phyloP scores from a whole-genome alignment of 1,140 invertebrate species.

The Octopus bimaculoides region DNA sequence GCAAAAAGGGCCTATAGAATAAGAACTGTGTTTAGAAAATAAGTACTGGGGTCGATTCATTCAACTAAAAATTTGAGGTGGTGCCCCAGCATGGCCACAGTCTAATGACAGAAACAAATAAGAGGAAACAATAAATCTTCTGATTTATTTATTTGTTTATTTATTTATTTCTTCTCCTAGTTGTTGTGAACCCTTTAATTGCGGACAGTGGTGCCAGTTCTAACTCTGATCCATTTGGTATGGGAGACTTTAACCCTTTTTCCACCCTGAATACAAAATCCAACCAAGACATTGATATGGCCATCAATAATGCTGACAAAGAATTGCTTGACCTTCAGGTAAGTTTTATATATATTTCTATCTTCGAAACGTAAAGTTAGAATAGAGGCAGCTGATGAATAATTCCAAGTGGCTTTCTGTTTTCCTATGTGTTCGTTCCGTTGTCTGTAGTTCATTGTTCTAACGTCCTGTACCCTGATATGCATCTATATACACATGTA shows the following conservation, averaged over 20 bases:
- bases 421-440: not conserved
- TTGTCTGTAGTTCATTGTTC: not conserved
- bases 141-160: not conserved
- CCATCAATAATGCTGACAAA: constrained; percentile 75
- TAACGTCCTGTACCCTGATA: not conserved
- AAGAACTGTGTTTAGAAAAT: too few relatives aligned
- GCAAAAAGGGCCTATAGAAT: too few relatives aligned
- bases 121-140: too few relatives aligned
- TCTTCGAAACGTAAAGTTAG: not conserved
- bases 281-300: constrained; percentile 66
- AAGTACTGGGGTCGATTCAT: too few relatives aligned
- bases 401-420: not conserved
- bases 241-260: constrained; percentile 69
- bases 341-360: constrained; percentile 14
- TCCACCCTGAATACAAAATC: constrained; percentile 35
- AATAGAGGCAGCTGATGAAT: not conserved
- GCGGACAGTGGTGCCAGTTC: not conserved
- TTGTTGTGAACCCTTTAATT: not conserved
- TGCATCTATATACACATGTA: too few relatives aligned
- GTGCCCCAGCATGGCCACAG: too few relatives aligned
- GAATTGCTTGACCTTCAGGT: constrained; percentile 82
- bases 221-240: constrained; percentile 70
- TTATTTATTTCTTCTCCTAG: constrained; percentile 3
- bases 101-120: too few relatives aligned
- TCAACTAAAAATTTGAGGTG: too few relatives aligned